Percentiles rank a stretch among this genome's conserved stretches.
Evolutionary conservation across 2,113 vertebrate species (phyloP).

Genomic region (Ellobius talpinus): DNA sequence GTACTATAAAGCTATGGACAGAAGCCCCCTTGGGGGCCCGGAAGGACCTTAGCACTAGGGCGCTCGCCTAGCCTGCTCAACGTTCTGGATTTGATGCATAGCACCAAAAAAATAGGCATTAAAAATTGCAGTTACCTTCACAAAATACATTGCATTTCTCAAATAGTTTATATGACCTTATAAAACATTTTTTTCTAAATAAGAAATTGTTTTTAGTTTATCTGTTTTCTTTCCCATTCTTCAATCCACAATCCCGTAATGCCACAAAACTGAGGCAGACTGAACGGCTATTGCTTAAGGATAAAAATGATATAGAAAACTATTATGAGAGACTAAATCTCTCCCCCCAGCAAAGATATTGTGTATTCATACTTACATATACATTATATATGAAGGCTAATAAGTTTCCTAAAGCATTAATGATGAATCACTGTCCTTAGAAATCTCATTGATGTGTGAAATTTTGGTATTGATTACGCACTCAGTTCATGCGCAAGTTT

Average conservation of each 20-base stretch:
- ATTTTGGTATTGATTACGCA: not conserved
- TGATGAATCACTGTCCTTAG: slow-evolving; percentile 33
- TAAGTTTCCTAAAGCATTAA: slow-evolving; percentile 33
- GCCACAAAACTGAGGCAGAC: not conserved
- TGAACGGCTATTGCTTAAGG: not conserved
- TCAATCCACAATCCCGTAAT: not conserved
- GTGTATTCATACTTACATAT: not conserved
- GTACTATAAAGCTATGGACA: not conserved
- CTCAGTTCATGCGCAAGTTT: slow-evolving; percentile 17
- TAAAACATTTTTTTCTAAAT: not conserved
- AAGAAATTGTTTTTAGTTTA: slow-evolving; percentile 46
- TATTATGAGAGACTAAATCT: not conserved
- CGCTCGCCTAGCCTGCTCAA: not conserved
- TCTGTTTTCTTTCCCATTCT: not conserved
- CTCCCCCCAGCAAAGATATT: not conserved
- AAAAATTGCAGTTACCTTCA: slow-evolving; percentile 46
- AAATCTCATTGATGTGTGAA: not conserved
- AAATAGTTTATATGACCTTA: slow-evolving; percentile 32
- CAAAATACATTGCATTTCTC: slow-evolving; percentile 8
- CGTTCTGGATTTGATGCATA: not conserved
- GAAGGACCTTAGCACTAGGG: not conserved
- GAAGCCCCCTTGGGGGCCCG: not conserved
- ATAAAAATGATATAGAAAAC: not conserved
- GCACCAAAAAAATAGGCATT: not conserved
- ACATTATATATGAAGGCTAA: not conserved